A percentile compares a stretch with the other conserved stretches of the same genome.
phyloP scores from a whole-genome alignment of 2,888 invertebrate species.

The Capitulum mitella region DNA sequence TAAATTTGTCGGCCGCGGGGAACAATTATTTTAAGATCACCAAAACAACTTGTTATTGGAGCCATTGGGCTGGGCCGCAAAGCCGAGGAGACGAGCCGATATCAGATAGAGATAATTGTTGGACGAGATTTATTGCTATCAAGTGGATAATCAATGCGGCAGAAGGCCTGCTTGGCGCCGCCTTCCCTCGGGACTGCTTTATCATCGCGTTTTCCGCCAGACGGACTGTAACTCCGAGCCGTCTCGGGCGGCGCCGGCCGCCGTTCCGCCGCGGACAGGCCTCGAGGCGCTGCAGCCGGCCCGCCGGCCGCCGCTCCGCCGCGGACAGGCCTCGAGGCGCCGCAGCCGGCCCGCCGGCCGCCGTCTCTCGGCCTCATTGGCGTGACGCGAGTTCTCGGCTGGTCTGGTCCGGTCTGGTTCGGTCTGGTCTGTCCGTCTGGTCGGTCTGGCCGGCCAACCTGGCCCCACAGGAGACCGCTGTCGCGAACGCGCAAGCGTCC shows the following conservation, averaged over 20 bases:
- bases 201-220: background rate
- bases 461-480: too few relatives aligned
- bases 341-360: background rate
- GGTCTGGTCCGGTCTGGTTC: too few relatives aligned
- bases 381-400: too few relatives aligned
- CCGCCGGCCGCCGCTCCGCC: background rate
- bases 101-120: background rate
- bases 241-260: background rate
- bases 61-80: background rate
- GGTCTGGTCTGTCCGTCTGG: too few relatives aligned
- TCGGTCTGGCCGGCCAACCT: too few relatives aligned
- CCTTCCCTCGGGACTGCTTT: background rate
- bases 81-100: background rate
- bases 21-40: background rate
- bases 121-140: background rate
- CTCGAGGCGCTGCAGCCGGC: too few relatives aligned
- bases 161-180: background rate
- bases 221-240: background rate
- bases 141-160: background rate
- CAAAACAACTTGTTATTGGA: conserved; percentile 2
- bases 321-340: background rate
- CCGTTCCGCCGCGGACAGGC: background rate
- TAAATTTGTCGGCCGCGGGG: background rate
- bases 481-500: too few relatives aligned
- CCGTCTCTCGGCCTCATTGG: too few relatives aligned